Evolutionary conservation across 2,888 invertebrate genomes (phyloP), one percentile per base, ranked within the genome.

Genomic region (Tanypteryx hageni): DNA sequence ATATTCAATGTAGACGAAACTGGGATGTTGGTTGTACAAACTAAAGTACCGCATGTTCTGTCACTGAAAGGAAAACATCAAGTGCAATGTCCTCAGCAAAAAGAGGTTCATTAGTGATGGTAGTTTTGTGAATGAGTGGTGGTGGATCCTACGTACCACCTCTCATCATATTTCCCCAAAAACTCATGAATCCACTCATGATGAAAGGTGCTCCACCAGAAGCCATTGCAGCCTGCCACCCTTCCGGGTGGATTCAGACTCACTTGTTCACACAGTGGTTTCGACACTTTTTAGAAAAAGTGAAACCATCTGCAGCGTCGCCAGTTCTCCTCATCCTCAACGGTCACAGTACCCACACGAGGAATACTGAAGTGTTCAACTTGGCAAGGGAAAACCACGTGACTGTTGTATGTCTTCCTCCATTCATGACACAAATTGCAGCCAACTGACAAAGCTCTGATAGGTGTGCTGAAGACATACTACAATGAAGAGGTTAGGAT

Each of bases 91-190:
- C 83, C 27, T 31, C 85, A 22, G 92, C 92, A 11, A 92, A 93
- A 82, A 57, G 93, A 27, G 92, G 93, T 18, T 59, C 22, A 18
- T 83, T 92, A 8, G 92, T 93, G 13, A 93, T 92, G 4, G 57
- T 93, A 18, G 83, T 93, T 22, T 89, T 76, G n/a, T 92, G 89
- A 81, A 86, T 91, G 58, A 93, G 92, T 92, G 93, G 93, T 14
- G 83, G 61, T 22, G 92, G 92, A 5, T 61, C n/a, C 57, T 93
- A 91, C 76, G 68, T 93, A 14, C 93, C 93, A 18, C 93, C 93
- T 0, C 76, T 92, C 44, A 92, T 93, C 61, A 92, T 93, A 22
- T 93, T 93, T 68, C 92, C 91, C 13, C 31, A 61, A 18, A 92
- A 83, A 61, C 92, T 92, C 68, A 64, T 91, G 76, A 76, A 16